phyloP scores from a whole-genome alignment of 2,113 vertebrate species.

The Lampris incognitus region DNA sequence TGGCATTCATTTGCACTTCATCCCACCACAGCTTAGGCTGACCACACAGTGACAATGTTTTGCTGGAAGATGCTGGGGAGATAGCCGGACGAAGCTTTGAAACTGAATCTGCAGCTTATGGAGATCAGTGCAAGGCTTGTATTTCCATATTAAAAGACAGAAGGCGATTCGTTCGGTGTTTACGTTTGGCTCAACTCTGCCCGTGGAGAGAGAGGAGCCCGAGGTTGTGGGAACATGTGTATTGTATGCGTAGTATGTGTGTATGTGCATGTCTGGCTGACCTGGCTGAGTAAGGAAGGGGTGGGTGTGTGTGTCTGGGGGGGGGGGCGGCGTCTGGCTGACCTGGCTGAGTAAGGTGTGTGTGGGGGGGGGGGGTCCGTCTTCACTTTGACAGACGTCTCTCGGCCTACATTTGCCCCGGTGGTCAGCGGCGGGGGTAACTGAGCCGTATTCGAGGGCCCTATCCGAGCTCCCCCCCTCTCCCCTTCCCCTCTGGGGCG shows the following conservation, averaged over 20 bases:
- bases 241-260: neutral
- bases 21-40: conserved; percentile 72
- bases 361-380: conserved; percentile 10
- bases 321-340: neutral
- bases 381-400: conserved; percentile 38
- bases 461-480: conserved; percentile 38
- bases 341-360: neutral
- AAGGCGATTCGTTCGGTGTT: conserved; percentile 67
- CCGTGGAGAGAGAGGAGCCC: conserved; percentile 39
- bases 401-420: conserved; percentile 47
- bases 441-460: conserved; percentile 65
- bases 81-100: conserved; percentile 74
- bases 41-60: conserved; percentile 82
- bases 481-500: conserved; percentile 31
- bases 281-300: no score
- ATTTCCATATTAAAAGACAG: conserved; percentile 72
- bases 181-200: conserved; percentile 54
- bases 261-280: neutral
- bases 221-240: conserved; percentile 43
- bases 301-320: neutral
- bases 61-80: conserved; percentile 72
- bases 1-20: conserved; percentile 76
- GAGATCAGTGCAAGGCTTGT: conserved; percentile 59
- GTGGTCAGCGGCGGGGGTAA: conserved; percentile 55
- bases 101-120: conserved; percentile 72